These are phyloP conservation scores for Arion vulgaris DNA, from an alignment of 1,140 invertebrate genomes.

Conservation along the genomic window DNA sequence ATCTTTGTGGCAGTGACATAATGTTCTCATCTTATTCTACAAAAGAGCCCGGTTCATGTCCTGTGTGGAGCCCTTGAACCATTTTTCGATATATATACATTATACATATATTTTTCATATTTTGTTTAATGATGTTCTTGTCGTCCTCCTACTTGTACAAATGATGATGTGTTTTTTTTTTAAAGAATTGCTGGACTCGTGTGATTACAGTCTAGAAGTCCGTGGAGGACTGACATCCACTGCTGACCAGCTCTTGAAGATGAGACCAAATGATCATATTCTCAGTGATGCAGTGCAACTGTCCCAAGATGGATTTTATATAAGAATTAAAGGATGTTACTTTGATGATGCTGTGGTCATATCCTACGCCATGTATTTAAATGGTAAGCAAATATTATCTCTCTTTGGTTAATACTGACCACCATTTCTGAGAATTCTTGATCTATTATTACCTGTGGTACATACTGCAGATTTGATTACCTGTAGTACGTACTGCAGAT, in stretches of 20 bases:
- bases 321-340: constrained; percentile 32
- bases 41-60: too few species aligned
- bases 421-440: too few species aligned
- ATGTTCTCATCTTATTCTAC: too few species aligned
- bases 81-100: too few species aligned
- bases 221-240: constrained; percentile 28
- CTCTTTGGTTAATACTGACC: too few species aligned
- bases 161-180: background rate
- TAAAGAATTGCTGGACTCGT: background rate
- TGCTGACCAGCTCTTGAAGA: background rate
- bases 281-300: background rate
- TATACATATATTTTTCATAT: too few species aligned
- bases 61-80: too few species aligned
- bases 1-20: too few species aligned
- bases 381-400: constrained; percentile 4
- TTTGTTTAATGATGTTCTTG: too few species aligned
- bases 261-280: background rate
- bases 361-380: constrained; percentile 6
- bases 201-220: constrained; percentile 23
- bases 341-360: background rate
- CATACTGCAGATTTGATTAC: too few species aligned
- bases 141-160: background rate
- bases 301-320: constrained; percentile 32
- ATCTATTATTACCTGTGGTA: too few species aligned
- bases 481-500: too few species aligned